These are phyloP conservation scores for Stenurella melanura DNA, from an alignment of 2,888 invertebrate species.

Conservation along the genomic window DNA sequence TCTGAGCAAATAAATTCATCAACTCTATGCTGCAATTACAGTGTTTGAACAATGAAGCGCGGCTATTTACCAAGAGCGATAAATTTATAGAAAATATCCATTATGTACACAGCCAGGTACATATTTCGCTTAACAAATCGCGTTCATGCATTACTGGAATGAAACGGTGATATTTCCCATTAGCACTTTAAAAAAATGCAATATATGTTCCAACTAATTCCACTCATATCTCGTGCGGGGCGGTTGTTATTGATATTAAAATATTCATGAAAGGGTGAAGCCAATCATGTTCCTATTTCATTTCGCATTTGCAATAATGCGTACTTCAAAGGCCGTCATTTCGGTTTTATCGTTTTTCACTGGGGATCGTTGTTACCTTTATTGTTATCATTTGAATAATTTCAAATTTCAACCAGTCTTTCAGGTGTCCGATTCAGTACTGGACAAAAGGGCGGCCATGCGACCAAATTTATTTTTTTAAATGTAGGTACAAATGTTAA, in stretches of 20 bases:
- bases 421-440: background rate
- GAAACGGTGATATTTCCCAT: background rate
- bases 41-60: background rate
- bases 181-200: slow-evolving; percentile 5
- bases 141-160: background rate
- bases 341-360: background rate
- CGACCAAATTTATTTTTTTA: too few relatives aligned
- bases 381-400: background rate
- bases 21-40: background rate
- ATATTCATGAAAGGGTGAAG: slow-evolving; percentile 1
- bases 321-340: background rate
- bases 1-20: background rate
- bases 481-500: too few relatives aligned
- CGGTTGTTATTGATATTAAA: slow-evolving; percentile 1
- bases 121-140: background rate
- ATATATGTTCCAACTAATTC: background rate
- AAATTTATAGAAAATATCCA: slow-evolving; percentile 3
- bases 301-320: slow-evolving; percentile 1
- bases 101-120: background rate
- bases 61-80: background rate
- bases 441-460: too few relatives aligned
- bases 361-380: background rate
- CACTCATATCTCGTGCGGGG: background rate
- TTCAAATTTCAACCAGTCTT: background rate
- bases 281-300: background rate